Evolutionary conservation across 2,888 invertebrate species (phyloP), one percentile per base, ranked within the genome.

Genomic region (Suillia variegata): DNA sequence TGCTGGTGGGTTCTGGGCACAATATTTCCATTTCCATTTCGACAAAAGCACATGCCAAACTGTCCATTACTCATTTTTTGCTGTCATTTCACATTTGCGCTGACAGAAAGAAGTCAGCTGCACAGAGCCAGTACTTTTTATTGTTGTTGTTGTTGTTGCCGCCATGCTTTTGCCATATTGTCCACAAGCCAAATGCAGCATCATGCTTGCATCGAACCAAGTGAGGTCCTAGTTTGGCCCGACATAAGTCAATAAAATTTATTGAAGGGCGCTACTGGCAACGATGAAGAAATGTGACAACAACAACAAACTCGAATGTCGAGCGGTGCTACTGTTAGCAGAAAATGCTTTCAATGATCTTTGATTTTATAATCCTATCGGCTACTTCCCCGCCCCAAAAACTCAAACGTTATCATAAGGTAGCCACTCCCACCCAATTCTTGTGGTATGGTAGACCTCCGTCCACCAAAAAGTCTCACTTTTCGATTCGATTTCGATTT

Each of bases 11-110:
- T 26, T 26, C 10, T 26, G n/a, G n/a, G n/a, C n/a, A n/a, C n/a
- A n/a, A n/a, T n/a, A 6, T 26, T 26, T 26, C 10, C 10, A 26
- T 10, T 26, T 26, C 5, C 26, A 26, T 26, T 6, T n/a, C 6
- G n/a, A n/a, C 3, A 18, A 45, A 45, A 18, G 20, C 49, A 31
- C 6, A 55, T 13, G 55, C 55, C 49, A 55, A 54, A 55, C 48
- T 55, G 55, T 55, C 33, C 55, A 55, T 55, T 33, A 55, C 47
- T 55, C 55, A 55, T 55, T 33, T 47, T n/a, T 55, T 49, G 21
- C 38, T 45, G 51, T 33, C 20, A 51, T 51, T 31, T 34, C 13
- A 20, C 38, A 53, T 33, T 21, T 34, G 34, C 34, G 34, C 52
- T 21, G 45, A 34, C 38, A 53, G 33, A 31, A 31, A 18, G 33